A percentile compares a stretch with the other conserved stretches of the same genome.
Evolutionary conservation across 64 coral and sea anemone species (phyloP).

Genomic region (Pachyseris speciosa): DNA sequence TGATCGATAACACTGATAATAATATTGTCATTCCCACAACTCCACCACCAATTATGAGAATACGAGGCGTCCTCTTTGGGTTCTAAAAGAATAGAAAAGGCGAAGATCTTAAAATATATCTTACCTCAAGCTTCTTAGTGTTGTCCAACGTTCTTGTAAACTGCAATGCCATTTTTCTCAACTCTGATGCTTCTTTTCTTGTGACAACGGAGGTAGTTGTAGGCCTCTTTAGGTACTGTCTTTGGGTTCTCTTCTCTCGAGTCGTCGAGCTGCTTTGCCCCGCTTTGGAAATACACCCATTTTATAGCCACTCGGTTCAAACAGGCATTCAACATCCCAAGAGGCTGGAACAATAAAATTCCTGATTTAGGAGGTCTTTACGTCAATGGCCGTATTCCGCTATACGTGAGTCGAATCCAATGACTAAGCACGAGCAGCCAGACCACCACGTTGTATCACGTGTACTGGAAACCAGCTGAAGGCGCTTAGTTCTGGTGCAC

Average conservation of each 20-base stretch:
- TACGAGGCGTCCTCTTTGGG: too few species aligned
- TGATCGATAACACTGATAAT: too few species aligned
- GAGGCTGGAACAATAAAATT: neutral
- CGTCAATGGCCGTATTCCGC: neutral
- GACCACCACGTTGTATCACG: too few species aligned
- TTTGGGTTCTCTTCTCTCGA: neutral
- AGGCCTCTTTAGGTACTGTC: too few species aligned
- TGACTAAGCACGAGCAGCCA: too few species aligned
- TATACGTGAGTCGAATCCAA: too few species aligned
- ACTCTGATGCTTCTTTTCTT: neutral
- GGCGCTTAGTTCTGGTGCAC: too few species aligned
- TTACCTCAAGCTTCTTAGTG: slow-evolving; percentile 1
- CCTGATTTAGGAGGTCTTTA: neutral
- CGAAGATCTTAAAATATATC: neutral
- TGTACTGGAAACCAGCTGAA: too few species aligned
- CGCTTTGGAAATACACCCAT: neutral
- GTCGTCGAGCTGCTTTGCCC: slow-evolving; percentile 1
- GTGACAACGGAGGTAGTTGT: neutral
- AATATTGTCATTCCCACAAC: too few species aligned
- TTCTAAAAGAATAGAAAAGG: neutral
- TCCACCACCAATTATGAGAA: slow-evolving; percentile 7
- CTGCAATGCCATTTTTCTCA: slow-evolving; percentile 13
- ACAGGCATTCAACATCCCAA: neutral
- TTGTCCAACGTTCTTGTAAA: slow-evolving; percentile 10
- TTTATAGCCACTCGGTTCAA: neutral